Evolutionary conservation across 2,888 invertebrate genomes (phyloP).

Genomic region (Epinotia demarniana): DNA sequence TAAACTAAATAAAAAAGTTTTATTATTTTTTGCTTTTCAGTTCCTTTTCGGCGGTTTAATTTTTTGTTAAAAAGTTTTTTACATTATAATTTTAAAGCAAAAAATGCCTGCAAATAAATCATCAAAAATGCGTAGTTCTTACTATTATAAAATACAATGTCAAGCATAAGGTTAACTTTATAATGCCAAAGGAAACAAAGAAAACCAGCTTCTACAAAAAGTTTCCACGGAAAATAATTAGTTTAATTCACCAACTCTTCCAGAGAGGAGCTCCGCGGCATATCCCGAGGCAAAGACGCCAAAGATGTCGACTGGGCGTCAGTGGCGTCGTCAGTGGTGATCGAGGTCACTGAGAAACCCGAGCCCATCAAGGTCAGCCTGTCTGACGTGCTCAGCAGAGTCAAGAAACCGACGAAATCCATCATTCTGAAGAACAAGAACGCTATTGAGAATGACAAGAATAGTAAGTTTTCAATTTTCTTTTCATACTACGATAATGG

Average conservation of each 20-base stretch:
- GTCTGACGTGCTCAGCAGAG: slow-evolving; percentile 87
- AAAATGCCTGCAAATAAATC: too few relatives aligned
- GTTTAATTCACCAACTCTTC: slow-evolving; percentile 39
- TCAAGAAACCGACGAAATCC: slow-evolving; percentile 87
- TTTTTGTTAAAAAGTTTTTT: too few relatives aligned
- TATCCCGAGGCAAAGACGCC: slow-evolving; percentile 91
- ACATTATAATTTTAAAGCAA: too few relatives aligned
- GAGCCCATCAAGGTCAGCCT: slow-evolving; percentile 91
- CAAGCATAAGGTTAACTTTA: too few relatives aligned
- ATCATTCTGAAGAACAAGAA: slow-evolving; percentile 83
- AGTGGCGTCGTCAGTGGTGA: slow-evolving; percentile 87
- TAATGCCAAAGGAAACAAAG: too few relatives aligned
- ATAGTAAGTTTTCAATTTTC: slow-evolving; percentile 81
- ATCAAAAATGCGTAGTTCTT: too few relatives aligned
- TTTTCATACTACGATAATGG: neutral
- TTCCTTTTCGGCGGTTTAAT: too few relatives aligned
- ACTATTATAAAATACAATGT: too few relatives aligned
- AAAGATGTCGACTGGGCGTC: slow-evolving; percentile 95
- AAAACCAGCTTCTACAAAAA: too few relatives aligned
- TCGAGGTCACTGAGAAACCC: slow-evolving; percentile 88
- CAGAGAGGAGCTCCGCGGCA: slow-evolving; percentile 93
- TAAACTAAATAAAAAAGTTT: too few relatives aligned
- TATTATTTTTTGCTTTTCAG: too few relatives aligned
- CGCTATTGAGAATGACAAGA: slow-evolving; percentile 81
- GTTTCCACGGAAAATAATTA: too few relatives aligned